Evolutionary conservation across 2,888 invertebrate species (phyloP).

Genomic region (Encarsia formosa): DNA sequence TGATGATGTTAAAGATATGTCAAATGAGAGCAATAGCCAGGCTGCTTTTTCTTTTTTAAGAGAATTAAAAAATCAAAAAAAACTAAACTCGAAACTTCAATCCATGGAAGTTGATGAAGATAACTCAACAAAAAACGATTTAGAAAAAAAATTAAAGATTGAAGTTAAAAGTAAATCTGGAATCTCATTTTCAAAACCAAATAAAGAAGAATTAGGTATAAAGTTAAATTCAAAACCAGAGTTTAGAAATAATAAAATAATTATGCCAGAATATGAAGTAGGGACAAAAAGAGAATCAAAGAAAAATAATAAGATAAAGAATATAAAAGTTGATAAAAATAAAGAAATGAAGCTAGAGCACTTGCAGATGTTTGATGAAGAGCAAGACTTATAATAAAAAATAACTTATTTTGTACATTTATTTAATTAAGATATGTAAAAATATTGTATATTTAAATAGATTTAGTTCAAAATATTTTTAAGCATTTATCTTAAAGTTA

Average conservation of each 20-base stretch:
- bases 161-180: not conserved
- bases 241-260: constrained; percentile 65
- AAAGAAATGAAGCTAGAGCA: constrained; percentile 57
- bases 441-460: constrained; percentile 3
- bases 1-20: constrained; percentile 71
- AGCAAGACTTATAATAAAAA: too few species aligned
- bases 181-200: constrained; percentile 38
- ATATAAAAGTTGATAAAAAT: constrained; percentile 31
- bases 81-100: not conserved
- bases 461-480: constrained; percentile 1
- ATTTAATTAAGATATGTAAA: too few species aligned
- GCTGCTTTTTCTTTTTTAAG: constrained; percentile 75
- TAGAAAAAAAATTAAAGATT: too few species aligned
- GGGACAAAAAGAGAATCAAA: constrained; percentile 56
- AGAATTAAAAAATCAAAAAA: constrained; percentile 60
- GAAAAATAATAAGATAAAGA: constrained; percentile 26
- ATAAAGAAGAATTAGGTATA: not conserved
- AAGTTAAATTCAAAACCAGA: constrained; percentile 51
- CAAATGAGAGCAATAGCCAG: constrained; percentile 71
- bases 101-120: constrained; percentile 34
- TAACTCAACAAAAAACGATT: not conserved
- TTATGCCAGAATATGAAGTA: constrained; percentile 81
- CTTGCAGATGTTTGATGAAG: constrained; percentile 54
- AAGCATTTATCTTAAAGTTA: not conserved
- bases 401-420: constrained; percentile 22